These are phyloP conservation scores for Philereme transversata DNA, from an alignment of 2,888 invertebrate genomes.

Conservation along the genomic window DNA sequence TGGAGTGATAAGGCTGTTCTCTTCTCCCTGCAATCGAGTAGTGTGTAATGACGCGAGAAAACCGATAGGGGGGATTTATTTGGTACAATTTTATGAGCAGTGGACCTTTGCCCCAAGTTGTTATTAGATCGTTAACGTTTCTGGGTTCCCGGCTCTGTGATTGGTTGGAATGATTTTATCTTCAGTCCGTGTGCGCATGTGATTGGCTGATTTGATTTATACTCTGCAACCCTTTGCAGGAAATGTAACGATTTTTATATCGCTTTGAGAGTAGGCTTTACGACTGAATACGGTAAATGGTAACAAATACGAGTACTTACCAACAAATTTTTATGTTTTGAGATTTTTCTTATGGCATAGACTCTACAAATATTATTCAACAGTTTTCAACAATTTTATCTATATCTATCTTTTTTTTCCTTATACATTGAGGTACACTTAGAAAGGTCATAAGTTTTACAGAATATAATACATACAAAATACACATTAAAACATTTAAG, in stretches of 20 bases:
- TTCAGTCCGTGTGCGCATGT: conserved; percentile 11
- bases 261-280: neutral
- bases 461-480: too few relatives aligned
- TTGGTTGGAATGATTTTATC: conserved; percentile 28
- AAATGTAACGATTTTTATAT: conserved; percentile 14
- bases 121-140: conserved; percentile 34
- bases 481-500: too few relatives aligned
- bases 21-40: conserved; percentile 16
- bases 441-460: too few relatives aligned
- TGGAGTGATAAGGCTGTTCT: conserved; percentile 8
- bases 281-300: neutral
- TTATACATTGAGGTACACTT: too few relatives aligned
- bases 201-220: conserved; percentile 30
- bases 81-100: conserved; percentile 34
- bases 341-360: too few relatives aligned
- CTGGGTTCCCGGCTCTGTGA: conserved; percentile 20
- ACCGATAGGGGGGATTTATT: conserved; percentile 40
- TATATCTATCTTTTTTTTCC: too few relatives aligned
- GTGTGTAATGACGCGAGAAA: conserved; percentile 38
- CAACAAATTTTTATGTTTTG: neutral
- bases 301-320: neutral
- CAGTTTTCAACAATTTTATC: too few relatives aligned
- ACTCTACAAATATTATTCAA: too few relatives aligned
- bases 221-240: conserved; percentile 10
- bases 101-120: conserved; percentile 27